These are phyloP conservation scores for Ceratosolen fusciceps DNA, from an alignment of 1,140 invertebrate species.

Conservation along the genomic window DNA sequence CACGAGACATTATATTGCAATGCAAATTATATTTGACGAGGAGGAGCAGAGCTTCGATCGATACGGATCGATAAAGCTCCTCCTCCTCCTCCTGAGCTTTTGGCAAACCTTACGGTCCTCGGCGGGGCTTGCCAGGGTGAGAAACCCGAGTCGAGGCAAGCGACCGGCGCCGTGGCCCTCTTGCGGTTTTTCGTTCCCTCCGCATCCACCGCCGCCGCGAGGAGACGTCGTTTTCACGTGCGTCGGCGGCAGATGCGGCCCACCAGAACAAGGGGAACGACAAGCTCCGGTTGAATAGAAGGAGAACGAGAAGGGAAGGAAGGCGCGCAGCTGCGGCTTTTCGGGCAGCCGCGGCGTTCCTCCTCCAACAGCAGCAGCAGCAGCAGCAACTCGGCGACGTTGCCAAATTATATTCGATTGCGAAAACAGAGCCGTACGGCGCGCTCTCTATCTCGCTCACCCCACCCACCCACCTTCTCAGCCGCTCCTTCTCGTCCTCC, in stretches of 20 bases:
- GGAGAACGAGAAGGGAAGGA: slow-evolving; percentile 45
- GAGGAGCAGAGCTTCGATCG: no score
- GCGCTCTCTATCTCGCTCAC: background rate
- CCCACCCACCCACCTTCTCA: no score
- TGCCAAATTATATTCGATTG: slow-evolving; percentile 34
- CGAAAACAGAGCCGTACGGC: background rate
- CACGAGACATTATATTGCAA: no score
- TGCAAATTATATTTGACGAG: background rate
- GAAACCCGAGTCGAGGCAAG: background rate
- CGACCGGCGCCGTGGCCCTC: slow-evolving; percentile 20
- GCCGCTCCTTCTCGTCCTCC: no score
- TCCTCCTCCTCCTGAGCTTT: background rate
- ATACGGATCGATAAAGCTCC: no score
- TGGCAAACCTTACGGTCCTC: slow-evolving; percentile 23
- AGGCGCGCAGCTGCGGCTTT: slow-evolving; percentile 4
- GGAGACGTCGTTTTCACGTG: slow-evolving; percentile 45
- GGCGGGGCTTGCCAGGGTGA: background rate
- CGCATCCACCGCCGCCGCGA: slow-evolving; percentile 61
- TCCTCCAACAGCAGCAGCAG: background rate
- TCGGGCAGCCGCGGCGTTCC: background rate
- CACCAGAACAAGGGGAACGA: slow-evolving; percentile 29
- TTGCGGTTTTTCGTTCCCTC: slow-evolving; percentile 46
- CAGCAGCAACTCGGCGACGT: slow-evolving; percentile 24
- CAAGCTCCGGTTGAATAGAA: slow-evolving; percentile 19
- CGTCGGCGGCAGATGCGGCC: slow-evolving; percentile 60